phyloP scores from a whole-genome alignment of 1,140 invertebrate species.

The Drosophila novamexicana region DNA sequence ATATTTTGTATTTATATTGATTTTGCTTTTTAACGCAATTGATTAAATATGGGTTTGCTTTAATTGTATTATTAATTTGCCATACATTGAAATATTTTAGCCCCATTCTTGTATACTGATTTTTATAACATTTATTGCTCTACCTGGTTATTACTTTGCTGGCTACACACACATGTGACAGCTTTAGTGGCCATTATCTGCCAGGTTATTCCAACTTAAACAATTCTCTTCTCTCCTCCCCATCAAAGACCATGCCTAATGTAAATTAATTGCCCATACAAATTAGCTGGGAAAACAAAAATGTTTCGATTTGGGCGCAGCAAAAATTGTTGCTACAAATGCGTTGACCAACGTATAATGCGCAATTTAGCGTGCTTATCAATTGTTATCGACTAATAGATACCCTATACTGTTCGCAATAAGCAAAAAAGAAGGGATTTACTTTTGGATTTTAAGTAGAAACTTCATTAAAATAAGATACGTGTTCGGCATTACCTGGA shows the following conservation, averaged over 20 bases:
- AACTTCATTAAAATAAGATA: too few species aligned
- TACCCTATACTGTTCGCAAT: conserved; percentile 1
- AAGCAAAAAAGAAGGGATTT: too few species aligned
- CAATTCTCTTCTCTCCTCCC: conserved; percentile 20
- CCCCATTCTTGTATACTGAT: neutral
- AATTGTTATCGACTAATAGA: neutral
- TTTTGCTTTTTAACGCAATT: conserved; percentile 5
- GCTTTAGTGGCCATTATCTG: conserved; percentile 8
- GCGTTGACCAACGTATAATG: conserved; percentile 14
- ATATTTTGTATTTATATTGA: conserved; percentile 9
- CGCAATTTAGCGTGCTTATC: neutral
- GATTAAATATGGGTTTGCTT: conserved; percentile 19
- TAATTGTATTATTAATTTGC: conserved; percentile 28
- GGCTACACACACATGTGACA: conserved; percentile 1
- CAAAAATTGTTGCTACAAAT: conserved; percentile 13
- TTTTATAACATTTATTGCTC: neutral
- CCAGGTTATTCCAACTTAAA: conserved; percentile 28
- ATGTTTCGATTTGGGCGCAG: conserved; percentile 15
- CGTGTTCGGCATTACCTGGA: neutral
- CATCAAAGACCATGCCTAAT: conserved; percentile 34
- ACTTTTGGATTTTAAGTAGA: too few species aligned
- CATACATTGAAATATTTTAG: conserved; percentile 23
- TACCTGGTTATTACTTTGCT: conserved; percentile 8
- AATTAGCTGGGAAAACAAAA: conserved; percentile 63
- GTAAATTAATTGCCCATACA: conserved; percentile 76